Conservation (phyloP, 2,888 invertebrate species). For the Thymelicus lineola region DNA sequence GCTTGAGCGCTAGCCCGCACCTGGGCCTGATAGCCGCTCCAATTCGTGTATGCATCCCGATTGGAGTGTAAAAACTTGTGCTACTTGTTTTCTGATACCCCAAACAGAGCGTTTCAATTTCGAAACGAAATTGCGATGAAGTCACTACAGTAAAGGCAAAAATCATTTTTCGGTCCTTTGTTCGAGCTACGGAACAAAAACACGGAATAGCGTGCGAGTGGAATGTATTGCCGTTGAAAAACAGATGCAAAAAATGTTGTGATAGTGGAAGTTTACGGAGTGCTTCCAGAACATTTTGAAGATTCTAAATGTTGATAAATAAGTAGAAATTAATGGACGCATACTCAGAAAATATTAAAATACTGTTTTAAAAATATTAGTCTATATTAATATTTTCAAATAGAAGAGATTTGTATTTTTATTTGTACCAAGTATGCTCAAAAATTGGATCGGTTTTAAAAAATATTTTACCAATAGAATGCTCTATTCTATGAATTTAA, state of each 20-base stretch:
- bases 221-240: slow-evolving; percentile 36
- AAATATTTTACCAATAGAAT: too few species aligned
- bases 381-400: too few species aligned
- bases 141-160: slow-evolving; percentile 38
- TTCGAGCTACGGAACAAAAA: slow-evolving; percentile 36
- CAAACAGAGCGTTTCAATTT: slow-evolving; percentile 40
- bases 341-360: too few species aligned
- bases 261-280: slow-evolving; percentile 14
- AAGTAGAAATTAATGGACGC: neutral
- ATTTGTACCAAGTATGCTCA: too few species aligned
- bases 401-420: too few species aligned
- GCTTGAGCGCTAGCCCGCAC: slow-evolving; percentile 57
- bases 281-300: neutral
- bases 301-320: neutral
- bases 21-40: slow-evolving; percentile 49
- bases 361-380: too few species aligned
- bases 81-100: slow-evolving; percentile 39
- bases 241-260: slow-evolving; percentile 28
- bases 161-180: slow-evolving; percentile 40
- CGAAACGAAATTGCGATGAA: slow-evolving; percentile 39
- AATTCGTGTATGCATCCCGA: slow-evolving; percentile 44
- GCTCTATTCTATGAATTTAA: too few species aligned
- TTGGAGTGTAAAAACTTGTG: slow-evolving; percentile 43
- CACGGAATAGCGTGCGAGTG: slow-evolving; percentile 34
- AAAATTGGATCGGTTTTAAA: too few species aligned